A percentile compares a stretch with the other conserved stretches of the same genome.
phyloP scores from a whole-genome alignment of 2,113 vertebrate species.

The Xiphorhynchus elegans region DNA sequence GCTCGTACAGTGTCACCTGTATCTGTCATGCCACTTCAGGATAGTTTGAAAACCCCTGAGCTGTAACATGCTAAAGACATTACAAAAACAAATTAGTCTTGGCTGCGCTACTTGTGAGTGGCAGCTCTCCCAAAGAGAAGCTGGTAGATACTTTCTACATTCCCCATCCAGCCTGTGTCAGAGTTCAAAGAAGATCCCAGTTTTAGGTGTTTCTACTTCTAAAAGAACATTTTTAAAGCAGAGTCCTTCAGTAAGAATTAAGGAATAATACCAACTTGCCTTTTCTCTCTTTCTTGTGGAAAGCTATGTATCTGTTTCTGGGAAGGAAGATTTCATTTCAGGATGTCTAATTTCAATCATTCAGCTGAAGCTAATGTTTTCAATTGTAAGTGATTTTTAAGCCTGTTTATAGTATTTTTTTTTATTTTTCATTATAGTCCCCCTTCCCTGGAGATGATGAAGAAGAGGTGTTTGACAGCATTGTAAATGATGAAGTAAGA shows the following conservation, averaged over 20 bases:
- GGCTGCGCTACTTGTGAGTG: neutral
- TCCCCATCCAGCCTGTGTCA: neutral
- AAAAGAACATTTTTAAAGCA: neutral
- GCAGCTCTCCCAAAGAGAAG: neutral
- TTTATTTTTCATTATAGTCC: slow-evolving; percentile 76
- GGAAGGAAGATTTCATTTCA: neutral
- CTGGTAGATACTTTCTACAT: neutral
- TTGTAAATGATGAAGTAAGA: slow-evolving; percentile 98
- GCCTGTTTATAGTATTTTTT: neutral
- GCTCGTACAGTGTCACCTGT: neutral
- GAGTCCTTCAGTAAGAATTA: neutral
- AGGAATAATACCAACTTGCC: neutral
- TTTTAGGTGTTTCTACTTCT: neutral
- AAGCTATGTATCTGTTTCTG: neutral
- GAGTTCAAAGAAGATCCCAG: neutral
- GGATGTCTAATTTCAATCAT: neutral
- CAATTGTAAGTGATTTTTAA: neutral
- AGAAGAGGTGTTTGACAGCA: slow-evolving; percentile 99
- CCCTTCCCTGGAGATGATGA: slow-evolving; percentile 98
- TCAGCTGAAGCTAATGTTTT: neutral
- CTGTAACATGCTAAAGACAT: neutral
- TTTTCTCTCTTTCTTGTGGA: neutral
- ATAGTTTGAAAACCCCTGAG: neutral
- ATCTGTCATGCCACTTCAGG: neutral
- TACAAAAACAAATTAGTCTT: neutral